Percentiles rank a stretch among this genome's conserved stretches.
Evolutionary conservation across 1,140 invertebrate species (phyloP).

Genomic region (Penaeus indicus): DNA sequence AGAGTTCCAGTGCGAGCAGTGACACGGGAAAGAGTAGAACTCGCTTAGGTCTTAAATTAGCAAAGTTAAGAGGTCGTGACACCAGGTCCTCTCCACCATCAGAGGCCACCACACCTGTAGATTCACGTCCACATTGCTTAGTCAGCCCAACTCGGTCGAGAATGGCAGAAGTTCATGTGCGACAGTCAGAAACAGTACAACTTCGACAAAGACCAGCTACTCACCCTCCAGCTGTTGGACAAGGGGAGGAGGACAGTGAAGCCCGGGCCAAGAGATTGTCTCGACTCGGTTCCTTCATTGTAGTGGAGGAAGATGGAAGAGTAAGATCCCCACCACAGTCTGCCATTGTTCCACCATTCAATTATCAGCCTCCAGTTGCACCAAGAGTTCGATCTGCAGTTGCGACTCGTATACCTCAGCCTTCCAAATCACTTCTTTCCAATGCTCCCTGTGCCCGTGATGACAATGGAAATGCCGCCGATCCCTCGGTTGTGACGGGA

Average conservation of each 20-base stretch:
- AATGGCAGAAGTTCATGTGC: neutral
- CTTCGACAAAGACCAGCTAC: constrained; percentile 55
- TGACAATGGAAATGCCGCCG: constrained; percentile 65
- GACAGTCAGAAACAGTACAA: constrained; percentile 50
- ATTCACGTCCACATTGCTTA: constrained; percentile 58
- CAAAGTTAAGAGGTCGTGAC: constrained; percentile 61
- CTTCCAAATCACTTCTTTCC: constrained; percentile 62
- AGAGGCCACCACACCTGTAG: constrained; percentile 63
- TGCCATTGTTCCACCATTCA: constrained; percentile 74
- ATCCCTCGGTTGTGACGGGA: constrained; percentile 45
- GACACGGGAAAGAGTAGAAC: constrained; percentile 56
- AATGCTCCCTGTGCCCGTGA: constrained; percentile 62
- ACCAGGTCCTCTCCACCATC: constrained; percentile 64
- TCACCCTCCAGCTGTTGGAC: constrained; percentile 49
- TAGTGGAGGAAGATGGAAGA: constrained; percentile 69
- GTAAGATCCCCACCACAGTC: constrained; percentile 69
- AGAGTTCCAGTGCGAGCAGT: constrained; percentile 40
- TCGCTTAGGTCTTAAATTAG: constrained; percentile 59
- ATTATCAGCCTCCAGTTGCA: constrained; percentile 71
- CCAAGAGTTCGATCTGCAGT: constrained; percentile 39
- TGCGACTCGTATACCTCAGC: constrained; percentile 65
- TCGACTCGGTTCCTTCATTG: constrained; percentile 72
- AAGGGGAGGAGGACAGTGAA: constrained; percentile 41
- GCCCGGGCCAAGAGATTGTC: constrained; percentile 71
- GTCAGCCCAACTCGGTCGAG: constrained; percentile 54